Evolutionary conservation across 2,888 invertebrate genomes (phyloP), one percentile per base, ranked within the genome.

Genomic region (Tiphia femorata): DNA sequence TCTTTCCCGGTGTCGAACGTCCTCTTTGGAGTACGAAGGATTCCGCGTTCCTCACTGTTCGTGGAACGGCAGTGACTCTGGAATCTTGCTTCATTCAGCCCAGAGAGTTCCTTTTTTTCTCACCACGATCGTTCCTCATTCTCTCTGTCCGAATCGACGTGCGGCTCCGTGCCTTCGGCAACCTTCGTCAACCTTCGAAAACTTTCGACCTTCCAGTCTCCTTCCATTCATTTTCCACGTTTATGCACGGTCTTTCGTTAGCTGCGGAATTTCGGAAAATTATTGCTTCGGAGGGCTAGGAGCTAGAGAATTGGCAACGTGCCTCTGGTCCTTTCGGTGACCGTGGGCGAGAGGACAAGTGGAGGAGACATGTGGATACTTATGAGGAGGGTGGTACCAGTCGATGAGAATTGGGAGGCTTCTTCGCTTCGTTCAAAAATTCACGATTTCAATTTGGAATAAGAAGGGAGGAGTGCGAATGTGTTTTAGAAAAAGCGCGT

Each of bases 31-130:
- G 33, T 10, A 14, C 1, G n/a, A 33, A 43, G 30, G 12, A 17
- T 3, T n/a, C n/a, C n/a, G n/a, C n/a, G n/a, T n/a, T n/a, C n/a
- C n/a, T n/a, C n/a, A n/a, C n/a, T n/a, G n/a, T n/a, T n/a, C n/a
- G n/a, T n/a, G n/a, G n/a, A n/a, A n/a, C n/a, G n/a, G n/a, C n/a
- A n/a, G n/a, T n/a, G n/a, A n/a, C n/a, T n/a, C n/a, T n/a, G n/a
- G n/a, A n/a, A n/a, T 23, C 27, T 27, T 67, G 64, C 62, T 67
- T 67, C 67, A 67, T 67, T 67, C 67, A 67, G 49, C 21, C 4
- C 33, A 10, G 14, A 17, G 12, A 17, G 27, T 19, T 25, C 25
- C 14, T 40, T 37, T 43, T 23, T 4, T 29, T 14, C 25, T 33
- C 19, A 17, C 12, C 23, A 20, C 33, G 23, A 7, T 2, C 19